These are phyloP conservation scores for Cryptocephalus primarius DNA, from an alignment of 2,888 invertebrate genomes.

Conservation along the genomic window DNA sequence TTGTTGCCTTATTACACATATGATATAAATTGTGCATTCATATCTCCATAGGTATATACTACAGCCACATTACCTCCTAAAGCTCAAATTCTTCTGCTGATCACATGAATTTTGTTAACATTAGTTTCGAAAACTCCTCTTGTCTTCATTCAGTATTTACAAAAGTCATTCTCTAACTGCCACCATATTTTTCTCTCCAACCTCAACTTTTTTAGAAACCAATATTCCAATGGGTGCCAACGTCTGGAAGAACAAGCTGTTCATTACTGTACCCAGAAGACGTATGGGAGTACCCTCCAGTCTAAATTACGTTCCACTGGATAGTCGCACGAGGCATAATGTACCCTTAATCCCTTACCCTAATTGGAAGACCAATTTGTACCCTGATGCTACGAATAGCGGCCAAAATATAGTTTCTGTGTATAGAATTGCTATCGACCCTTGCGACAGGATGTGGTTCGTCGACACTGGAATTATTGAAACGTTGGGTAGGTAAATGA, in stretches of 20 bases:
- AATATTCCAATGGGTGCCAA: slow-evolving; percentile 60
- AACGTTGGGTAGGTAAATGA: slow-evolving; percentile 43
- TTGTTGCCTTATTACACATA: too few species aligned
- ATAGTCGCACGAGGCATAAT: slow-evolving; percentile 32
- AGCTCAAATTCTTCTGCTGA: too few species aligned
- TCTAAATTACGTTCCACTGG: slow-evolving; percentile 36
- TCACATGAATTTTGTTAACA: too few species aligned
- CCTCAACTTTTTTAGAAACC: slow-evolving; percentile 34
- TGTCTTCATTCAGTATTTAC: too few species aligned
- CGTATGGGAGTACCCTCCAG: slow-evolving; percentile 45
- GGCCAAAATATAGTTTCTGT: slow-evolving; percentile 47
- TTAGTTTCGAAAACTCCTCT: too few species aligned
- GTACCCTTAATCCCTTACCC: slow-evolving; percentile 48
- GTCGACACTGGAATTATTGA: slow-evolving; percentile 66
- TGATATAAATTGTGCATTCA: too few species aligned
- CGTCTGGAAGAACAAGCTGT: slow-evolving; percentile 52
- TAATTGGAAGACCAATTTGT: slow-evolving; percentile 47
- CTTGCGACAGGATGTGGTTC: slow-evolving; percentile 66
- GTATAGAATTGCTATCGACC: slow-evolving; percentile 59
- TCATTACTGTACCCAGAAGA: slow-evolving; percentile 62
- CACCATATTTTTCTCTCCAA: too few species aligned
- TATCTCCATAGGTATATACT: too few species aligned
- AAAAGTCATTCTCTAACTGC: too few species aligned
- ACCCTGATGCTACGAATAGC: slow-evolving; percentile 27
- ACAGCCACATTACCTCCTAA: too few species aligned